Base-by-base conservation (phyloP, 1,140 invertebrate species). In the Acromyrmex charruanus region DNA sequence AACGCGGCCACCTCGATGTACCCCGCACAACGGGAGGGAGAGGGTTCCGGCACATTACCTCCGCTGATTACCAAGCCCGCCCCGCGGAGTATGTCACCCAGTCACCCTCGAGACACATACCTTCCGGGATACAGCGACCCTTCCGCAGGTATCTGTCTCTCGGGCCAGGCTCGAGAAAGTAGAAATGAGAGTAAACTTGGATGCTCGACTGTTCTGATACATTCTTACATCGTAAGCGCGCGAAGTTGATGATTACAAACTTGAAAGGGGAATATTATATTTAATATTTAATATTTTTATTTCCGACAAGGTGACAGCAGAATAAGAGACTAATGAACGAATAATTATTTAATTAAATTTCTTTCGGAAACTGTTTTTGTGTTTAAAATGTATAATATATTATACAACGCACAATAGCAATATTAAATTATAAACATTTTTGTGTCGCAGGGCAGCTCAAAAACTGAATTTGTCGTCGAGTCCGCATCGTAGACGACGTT, bases 401-500 rank as follows among this genome's bases (percentile, higher is more conserved):
- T 44, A 0, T 44, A 44, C 7, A 35, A 14, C 12, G n/a, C 12
- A 44, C 39, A 25, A 65, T 6, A 51, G 10, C 28, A 21, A 69
- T 63, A 51, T 63, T 75, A 63, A 84, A 12, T 28, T 31, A 51
- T 6, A n/a, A 25, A 21, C 4, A 77, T 84, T 63, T 88, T 87
- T 90, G 85, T 91, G 61, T 96, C 95, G 51, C 94, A 97, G 96
- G 93, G 96, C 96, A 53, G 95, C 96, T 18, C 96, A 96, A 91
- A 96, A 96, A 91, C 91, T 96, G 87, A 96, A 96, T 91, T 94
- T 96, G 5, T 96, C 96, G 18, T 96, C 96, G 44, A 96, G 96
- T 82, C 96, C 96, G 3, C 96, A 96, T 82, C 93, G 96, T 80
- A 93, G 96, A 87, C 96, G 96, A 92, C 94, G 96, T 10, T 96